Evolutionary conservation across 2,113 vertebrate genomes (phyloP).

Genomic region (Percopsis transmontana): DNA sequence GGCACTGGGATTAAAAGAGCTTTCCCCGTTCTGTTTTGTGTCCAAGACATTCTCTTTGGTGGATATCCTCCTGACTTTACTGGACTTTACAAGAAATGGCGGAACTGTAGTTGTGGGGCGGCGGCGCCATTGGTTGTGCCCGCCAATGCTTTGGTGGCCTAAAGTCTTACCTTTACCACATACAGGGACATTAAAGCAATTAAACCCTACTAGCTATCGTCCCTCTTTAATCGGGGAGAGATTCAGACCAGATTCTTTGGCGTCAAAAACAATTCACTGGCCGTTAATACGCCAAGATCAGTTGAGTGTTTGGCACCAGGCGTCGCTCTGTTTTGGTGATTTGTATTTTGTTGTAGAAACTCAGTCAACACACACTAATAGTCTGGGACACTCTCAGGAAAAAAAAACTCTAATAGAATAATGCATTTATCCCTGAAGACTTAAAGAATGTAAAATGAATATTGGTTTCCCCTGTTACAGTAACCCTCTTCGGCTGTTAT

Average conservation of each 20-base stretch:
- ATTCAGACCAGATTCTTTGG: conserved; percentile 43
- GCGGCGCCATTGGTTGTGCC: too few species aligned
- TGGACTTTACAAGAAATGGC: too few species aligned
- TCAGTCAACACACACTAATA: conserved; percentile 14
- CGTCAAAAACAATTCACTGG: conserved; percentile 23
- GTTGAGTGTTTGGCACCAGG: conserved; percentile 38
- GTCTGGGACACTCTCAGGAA: conserved; percentile 1
- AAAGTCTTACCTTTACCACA: too few species aligned
- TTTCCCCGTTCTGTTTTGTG: conserved; percentile 1
- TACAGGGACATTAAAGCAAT: neutral
- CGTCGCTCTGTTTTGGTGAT: conserved; percentile 56
- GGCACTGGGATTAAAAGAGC: conserved; percentile 21
- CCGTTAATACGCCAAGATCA: conserved; percentile 42
- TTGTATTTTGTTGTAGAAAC: conserved; percentile 61
- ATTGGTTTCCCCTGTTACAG: conserved; percentile 27
- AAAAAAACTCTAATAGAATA: conserved; percentile 23
- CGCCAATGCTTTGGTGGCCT: too few species aligned
- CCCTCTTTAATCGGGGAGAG: conserved; percentile 37
- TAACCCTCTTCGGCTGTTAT: conserved; percentile 11
- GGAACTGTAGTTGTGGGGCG: too few species aligned
- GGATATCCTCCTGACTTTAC: neutral
- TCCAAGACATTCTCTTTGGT: neutral
- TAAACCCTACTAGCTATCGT: conserved; percentile 18
- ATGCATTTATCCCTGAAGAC: conserved; percentile 40
- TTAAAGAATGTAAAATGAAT: conserved; percentile 24